A percentile compares a stretch with the other conserved stretches of the same genome.
These are phyloP conservation scores for Bombus confusus DNA, from an alignment of 1,140 invertebrate genomes.

Conservation along the genomic window DNA sequence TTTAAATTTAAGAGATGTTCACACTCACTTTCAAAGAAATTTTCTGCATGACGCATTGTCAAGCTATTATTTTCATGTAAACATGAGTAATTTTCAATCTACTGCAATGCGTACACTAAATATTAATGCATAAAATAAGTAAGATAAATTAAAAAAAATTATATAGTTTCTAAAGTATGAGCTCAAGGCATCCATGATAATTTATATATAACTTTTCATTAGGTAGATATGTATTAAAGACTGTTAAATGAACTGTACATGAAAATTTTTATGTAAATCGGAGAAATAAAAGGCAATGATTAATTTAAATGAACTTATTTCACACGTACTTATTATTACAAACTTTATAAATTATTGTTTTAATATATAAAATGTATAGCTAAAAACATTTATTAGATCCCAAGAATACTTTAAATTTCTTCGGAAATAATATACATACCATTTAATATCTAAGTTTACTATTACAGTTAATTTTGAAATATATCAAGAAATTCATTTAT, in stretches of 20 bases:
- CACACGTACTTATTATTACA: background rate
- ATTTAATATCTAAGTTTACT: background rate
- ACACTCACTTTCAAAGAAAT: conserved; percentile 10
- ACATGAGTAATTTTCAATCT: background rate
- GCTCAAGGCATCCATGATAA: conserved; percentile 21
- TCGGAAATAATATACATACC: background rate
- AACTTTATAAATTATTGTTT: background rate
- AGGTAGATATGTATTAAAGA: conserved; percentile 42
- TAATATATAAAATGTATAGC: background rate
- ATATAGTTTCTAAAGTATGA: conserved; percentile 23
- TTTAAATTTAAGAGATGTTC: conserved; percentile 26
- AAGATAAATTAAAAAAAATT: conserved; percentile 16
- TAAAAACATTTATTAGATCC: background rate
- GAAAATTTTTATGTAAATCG: conserved; percentile 52
- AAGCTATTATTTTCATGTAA: conserved; percentile 2
- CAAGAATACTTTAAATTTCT: background rate
- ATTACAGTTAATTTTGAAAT: conserved; percentile 13
- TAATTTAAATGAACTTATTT: conserved; percentile 20
- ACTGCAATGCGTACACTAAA: conserved; percentile 18
- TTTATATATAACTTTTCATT: conserved; percentile 43
- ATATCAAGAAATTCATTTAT: conserved; percentile 64
- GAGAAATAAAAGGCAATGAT: conserved; percentile 49
- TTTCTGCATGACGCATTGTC: background rate
- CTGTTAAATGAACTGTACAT: conserved; percentile 50
- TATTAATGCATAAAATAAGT: conserved; percentile 22